Conservation (phyloP, 2,113 vertebrate genomes). For the Spheniscus mendiculus region DNA sequence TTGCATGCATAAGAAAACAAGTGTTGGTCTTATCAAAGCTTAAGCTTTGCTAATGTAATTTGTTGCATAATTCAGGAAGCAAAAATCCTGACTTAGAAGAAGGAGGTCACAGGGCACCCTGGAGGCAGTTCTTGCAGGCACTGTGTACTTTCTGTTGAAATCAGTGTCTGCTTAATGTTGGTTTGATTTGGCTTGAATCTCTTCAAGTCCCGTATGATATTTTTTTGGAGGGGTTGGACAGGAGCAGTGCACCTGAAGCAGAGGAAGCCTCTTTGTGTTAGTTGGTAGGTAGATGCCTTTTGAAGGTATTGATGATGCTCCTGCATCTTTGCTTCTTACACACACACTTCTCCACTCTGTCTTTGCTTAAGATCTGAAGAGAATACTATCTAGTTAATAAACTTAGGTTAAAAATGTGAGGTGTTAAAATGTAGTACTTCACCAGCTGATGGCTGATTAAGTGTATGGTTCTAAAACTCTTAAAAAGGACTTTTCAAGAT, state of each 20-base stretch:
- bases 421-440: background rate
- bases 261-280: background rate
- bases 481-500: background rate
- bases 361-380: background rate
- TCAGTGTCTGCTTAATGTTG: background rate
- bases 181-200: background rate
- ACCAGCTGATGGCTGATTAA: background rate
- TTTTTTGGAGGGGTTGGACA: background rate
- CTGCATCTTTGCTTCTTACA: background rate
- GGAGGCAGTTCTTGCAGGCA: background rate
- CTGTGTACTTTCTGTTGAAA: background rate
- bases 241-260: background rate
- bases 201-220: background rate
- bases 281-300: background rate
- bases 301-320: background rate
- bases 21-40: background rate
- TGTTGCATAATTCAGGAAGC: slow-evolving; percentile 23
- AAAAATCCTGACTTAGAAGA: slow-evolving; percentile 16
- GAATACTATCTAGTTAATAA: background rate
- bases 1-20: background rate
- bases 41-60: background rate
- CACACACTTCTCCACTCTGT: background rate
- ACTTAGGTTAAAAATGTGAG: background rate
- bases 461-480: background rate
- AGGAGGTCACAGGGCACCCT: background rate